Evolutionary conservation across 2,888 invertebrate genomes (phyloP).

Genomic region (Hirtodrosophila confusa): DNA sequence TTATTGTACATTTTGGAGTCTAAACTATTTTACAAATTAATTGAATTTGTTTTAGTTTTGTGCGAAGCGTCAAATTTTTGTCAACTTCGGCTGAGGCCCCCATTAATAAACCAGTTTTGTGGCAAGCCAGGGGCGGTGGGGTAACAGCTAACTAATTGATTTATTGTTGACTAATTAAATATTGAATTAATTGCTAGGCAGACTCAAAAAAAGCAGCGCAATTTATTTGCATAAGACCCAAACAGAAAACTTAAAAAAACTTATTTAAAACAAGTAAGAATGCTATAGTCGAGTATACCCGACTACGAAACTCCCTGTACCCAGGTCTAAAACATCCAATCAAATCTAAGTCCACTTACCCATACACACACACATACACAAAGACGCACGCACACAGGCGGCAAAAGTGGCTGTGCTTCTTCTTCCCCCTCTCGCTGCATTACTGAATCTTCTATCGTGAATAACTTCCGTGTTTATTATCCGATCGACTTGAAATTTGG

Average conservation of each 20-base stretch:
- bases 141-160: constrained; percentile 69
- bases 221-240: constrained; percentile 40
- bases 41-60: constrained; percentile 70
- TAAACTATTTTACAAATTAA: constrained; percentile 67
- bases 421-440: no score
- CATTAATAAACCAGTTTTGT: constrained; percentile 67
- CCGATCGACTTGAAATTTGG: no score
- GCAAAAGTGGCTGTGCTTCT: no score
- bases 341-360: no score
- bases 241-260: constrained; percentile 17
- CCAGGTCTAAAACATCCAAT: no score
- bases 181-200: constrained; percentile 73
- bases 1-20: constrained; percentile 48
- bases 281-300: no score
- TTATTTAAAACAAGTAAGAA: no score
- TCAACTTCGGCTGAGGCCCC: constrained; percentile 52
- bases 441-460: no score
- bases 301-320: no score
- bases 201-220: constrained; percentile 29
- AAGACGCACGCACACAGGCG: no score
- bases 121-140: constrained; percentile 5
- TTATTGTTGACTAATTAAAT: constrained; percentile 78
- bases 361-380: no score
- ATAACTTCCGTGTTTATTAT: no score
- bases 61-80: constrained; percentile 55